These are phyloP conservation scores for Sebastes kiyomatsui DNA, from an alignment of 2,797 vertebrate species.

Conservation along the genomic window DNA sequence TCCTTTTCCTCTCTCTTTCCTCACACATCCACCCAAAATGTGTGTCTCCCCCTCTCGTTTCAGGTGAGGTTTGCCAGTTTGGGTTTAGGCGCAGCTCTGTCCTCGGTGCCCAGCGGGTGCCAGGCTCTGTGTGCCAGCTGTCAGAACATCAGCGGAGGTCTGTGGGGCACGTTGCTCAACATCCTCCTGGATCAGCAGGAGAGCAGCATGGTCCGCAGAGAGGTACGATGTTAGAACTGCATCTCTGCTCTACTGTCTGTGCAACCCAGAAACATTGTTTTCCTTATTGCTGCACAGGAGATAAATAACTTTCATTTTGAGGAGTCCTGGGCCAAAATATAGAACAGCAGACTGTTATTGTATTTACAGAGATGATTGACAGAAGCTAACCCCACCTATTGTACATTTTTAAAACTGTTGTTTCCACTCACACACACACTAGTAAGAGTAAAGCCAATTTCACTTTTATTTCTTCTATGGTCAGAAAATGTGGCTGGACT, in stretches of 20 bases:
- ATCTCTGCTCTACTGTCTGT: neutral
- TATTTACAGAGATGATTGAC: neutral
- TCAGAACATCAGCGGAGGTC: conserved; percentile 97
- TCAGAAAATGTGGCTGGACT: conserved; percentile 23
- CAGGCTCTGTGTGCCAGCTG: conserved; percentile 91
- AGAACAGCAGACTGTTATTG: neutral
- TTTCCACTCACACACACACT: neutral
- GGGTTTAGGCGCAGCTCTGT: conserved; percentile 91
- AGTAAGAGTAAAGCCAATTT: neutral
- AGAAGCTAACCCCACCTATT: neutral
- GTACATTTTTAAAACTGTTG: neutral
- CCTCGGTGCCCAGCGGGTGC: conserved; percentile 88
- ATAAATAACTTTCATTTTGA: neutral
- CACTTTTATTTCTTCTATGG: neutral
- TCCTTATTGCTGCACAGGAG: neutral
- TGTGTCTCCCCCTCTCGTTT: neutral
- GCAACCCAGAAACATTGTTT: neutral
- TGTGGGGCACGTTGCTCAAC: conserved; percentile 95
- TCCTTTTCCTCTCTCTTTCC: neutral
- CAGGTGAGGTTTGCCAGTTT: conserved; percentile 96
- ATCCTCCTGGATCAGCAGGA: conserved; percentile 94
- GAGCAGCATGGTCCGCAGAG: conserved; percentile 95
- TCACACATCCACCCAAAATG: neutral
- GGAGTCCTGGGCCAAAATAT: neutral
- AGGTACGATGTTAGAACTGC: conserved; percentile 82